phyloP scores from a whole-genome alignment of 2,797 vertebrate species.

The Lindbergichthys nudifrons region DNA sequence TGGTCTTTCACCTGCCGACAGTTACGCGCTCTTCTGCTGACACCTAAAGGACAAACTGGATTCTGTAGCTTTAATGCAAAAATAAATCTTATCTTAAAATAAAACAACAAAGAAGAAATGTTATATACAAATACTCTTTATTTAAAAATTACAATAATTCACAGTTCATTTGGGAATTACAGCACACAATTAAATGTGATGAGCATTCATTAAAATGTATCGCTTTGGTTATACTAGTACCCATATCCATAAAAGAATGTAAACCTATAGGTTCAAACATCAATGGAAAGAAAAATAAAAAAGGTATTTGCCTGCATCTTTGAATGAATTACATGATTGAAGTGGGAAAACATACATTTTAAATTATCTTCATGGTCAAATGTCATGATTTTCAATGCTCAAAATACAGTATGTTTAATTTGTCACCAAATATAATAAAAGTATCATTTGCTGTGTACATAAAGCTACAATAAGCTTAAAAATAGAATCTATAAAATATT shows the following conservation, averaged over 20 bases:
- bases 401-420: slow-evolving; percentile 47
- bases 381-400: slow-evolving; percentile 39
- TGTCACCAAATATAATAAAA: slow-evolving; percentile 37
- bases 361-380: slow-evolving; percentile 26
- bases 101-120: not conserved
- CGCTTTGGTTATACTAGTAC: slow-evolving; percentile 76
- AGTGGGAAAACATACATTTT: slow-evolving; percentile 34
- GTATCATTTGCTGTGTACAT: slow-evolving; percentile 51
- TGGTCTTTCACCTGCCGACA: slow-evolving; percentile 11
- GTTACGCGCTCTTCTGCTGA: slow-evolving; percentile 77
- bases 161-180: slow-evolving; percentile 79
- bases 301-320: slow-evolving; percentile 19
- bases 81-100: not conserved
- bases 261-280: slow-evolving; percentile 45
- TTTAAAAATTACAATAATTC: slow-evolving; percentile 80
- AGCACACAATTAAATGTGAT: slow-evolving; percentile 66
- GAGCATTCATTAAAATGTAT: slow-evolving; percentile 57
- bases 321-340: slow-evolving; percentile 25
- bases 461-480: slow-evolving; percentile 56
- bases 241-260: slow-evolving; percentile 54
- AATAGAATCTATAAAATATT: slow-evolving; percentile 64
- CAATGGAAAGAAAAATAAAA: slow-evolving; percentile 16
- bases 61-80: slow-evolving; percentile 47
- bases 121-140: slow-evolving; percentile 73
- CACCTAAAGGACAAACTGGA: slow-evolving; percentile 83